A percentile compares a stretch with the other conserved stretches of the same genome.
Conservation (phyloP, 1,140 invertebrate species). For the Trichonephila inaurata region DNA sequence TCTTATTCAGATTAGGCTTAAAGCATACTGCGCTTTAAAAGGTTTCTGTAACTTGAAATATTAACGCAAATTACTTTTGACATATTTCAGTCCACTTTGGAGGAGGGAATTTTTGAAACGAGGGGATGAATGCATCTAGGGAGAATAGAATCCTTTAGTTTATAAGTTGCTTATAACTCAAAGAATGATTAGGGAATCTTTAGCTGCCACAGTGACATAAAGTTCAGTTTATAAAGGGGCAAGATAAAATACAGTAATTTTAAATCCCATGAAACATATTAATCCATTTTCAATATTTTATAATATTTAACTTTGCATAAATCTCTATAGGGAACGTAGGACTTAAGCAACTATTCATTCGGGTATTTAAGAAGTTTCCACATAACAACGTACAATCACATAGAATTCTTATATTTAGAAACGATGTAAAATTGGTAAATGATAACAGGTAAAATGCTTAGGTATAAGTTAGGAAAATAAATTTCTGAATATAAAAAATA, state of each 20-base stretch:
- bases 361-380: too few species aligned
- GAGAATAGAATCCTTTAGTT: not conserved
- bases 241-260: not conserved
- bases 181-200: not conserved
- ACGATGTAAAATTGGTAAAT: too few species aligned
- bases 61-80: constrained; percentile 56
- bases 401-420: too few species aligned
- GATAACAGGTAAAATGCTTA: too few species aligned
- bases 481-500: too few species aligned
- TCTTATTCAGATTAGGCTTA: constrained; percentile 13
- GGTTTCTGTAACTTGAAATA: constrained; percentile 28
- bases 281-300: not conserved
- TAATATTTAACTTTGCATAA: too few species aligned
- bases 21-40: not conserved
- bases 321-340: too few species aligned
- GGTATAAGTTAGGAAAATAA: too few species aligned
- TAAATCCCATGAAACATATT: not conserved
- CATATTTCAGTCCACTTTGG: constrained; percentile 6
- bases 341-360: too few species aligned
- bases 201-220: not conserved
- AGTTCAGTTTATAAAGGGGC: not conserved
- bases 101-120: not conserved
- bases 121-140: not conserved
- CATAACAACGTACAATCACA: too few species aligned
- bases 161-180: not conserved